Evolutionary conservation across 1,140 invertebrate genomes (phyloP), one percentile per base, ranked within the genome.

Genomic region (Drosophila aff.): DNA sequence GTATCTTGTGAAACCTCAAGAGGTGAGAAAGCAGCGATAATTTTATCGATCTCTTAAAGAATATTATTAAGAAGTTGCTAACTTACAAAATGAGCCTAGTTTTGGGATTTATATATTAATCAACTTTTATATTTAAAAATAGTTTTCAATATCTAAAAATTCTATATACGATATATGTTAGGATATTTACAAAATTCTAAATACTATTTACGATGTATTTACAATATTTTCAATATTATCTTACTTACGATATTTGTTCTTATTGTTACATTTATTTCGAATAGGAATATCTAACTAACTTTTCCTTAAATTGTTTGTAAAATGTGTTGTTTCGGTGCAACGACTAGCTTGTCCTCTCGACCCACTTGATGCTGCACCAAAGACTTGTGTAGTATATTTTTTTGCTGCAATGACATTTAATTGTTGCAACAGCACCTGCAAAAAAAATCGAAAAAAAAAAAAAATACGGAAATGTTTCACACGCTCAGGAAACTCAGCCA

Each of bases 341-440:
- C 11, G n/a, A 8, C 28, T 3, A 18, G 9, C 10, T 31, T 33
- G 28, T 18, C n/a, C n/a, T 31, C 49, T 52, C 2, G 15, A 9
- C 31, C 1, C 21, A 38, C 33, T 38, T 55, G 33, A 38, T 38
- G 38, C 23, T n/a, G 15, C 53, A 36, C 11, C 21, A 40, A 21
- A 26, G 23, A 36, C 18, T 18, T 38, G 36, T 38, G 36, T 13
- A 13, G 36, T 41, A 46, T 58, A 57, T 28, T 28, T 28, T 55
- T 64, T 67, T 57, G 46, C 33, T 60, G 71, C 62, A 82, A 13
- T 72, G 62, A 44, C 73, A 77, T 76, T 67, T 61, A 68, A 61
- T 61, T 68, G 49, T 36, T 60, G 28, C 33, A 63, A 38, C 50
- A 46, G 46, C 67, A 69, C 68, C 68, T 71, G 44, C 44, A 41